phyloP scores from a whole-genome alignment of 1,140 invertebrate species.

The Penaeus japonicus region DNA sequence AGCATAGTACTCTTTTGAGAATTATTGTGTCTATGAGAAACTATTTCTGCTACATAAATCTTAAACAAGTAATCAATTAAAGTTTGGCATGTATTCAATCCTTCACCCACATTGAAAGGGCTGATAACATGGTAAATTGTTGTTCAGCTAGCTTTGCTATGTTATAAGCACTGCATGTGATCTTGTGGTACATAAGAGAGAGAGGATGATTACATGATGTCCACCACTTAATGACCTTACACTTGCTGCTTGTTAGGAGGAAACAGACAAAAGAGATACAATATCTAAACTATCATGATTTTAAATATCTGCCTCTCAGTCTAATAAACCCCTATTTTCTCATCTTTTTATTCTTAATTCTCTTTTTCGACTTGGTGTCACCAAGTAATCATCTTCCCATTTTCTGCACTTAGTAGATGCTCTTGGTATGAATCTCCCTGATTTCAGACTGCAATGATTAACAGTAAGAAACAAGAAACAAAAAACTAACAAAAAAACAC shows the following conservation, averaged over 20 bases:
- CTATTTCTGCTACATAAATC: neutral
- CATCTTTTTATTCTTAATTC: too few relatives aligned
- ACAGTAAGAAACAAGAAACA: neutral
- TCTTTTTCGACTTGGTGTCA: too few relatives aligned
- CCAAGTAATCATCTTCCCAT: neutral
- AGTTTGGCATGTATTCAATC: neutral
- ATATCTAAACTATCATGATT: too few relatives aligned
- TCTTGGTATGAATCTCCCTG: constrained; percentile 52
- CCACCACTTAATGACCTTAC: too few relatives aligned
- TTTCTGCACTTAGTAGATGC: constrained; percentile 38
- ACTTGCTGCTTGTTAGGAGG: too few relatives aligned
- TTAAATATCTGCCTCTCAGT: too few relatives aligned
- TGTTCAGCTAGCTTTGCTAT: constrained; percentile 49
- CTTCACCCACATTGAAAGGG: constrained; percentile 45
- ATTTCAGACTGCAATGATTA: constrained; percentile 47
- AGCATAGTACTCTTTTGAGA: neutral
- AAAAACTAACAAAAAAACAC: constrained; percentile 20
- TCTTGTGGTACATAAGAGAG: neutral
- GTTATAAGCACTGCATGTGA: constrained; percentile 44
- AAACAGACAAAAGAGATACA: too few relatives aligned
- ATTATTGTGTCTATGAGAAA: constrained; percentile 18
- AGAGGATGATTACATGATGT: too few relatives aligned
- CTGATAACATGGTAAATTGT: constrained; percentile 14
- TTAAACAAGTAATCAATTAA: neutral
- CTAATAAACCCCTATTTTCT: too few relatives aligned